Evolutionary conservation across 2,888 invertebrate species (phyloP).

Genomic region (Endomychus coccineus): DNA sequence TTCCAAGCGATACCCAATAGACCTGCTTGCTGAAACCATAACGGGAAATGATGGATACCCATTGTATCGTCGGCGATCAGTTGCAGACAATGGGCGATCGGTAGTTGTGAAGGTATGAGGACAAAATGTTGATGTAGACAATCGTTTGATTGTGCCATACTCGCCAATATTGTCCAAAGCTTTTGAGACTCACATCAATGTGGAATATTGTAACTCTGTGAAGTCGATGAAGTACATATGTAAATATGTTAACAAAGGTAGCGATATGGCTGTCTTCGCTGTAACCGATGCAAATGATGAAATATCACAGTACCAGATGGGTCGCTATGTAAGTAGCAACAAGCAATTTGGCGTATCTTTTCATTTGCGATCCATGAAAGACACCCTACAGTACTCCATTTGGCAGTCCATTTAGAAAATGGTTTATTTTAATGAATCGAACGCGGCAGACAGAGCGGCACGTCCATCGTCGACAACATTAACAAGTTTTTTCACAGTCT

Average conservation of each 20-base stretch:
- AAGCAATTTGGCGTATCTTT: constrained; percentile 24
- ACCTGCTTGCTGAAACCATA: constrained; percentile 17
- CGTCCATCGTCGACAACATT: constrained; percentile 20
- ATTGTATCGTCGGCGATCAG: constrained; percentile 2
- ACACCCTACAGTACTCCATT: constrained; percentile 26
- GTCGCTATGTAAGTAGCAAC: constrained; percentile 26
- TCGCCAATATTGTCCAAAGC: constrained; percentile 26
- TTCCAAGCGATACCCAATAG: too few species aligned
- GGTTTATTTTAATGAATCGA: constrained; percentile 22
- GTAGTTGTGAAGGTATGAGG: constrained; percentile 5
- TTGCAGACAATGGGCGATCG: constrained; percentile 17
- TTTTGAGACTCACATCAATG: constrained; percentile 32
- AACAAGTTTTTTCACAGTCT: constrained; percentile 18
- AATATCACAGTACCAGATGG: constrained; percentile 24
- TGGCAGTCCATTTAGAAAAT: constrained; percentile 22
- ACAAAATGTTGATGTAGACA: constrained; percentile 27
- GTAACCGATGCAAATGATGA: constrained; percentile 21
- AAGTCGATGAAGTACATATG: constrained; percentile 39
- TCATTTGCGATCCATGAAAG: constrained; percentile 24
- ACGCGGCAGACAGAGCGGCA: constrained; percentile 17
- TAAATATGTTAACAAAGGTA: constrained; percentile 30
- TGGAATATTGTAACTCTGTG: constrained; percentile 36
- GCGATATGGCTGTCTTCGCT: constrained; percentile 23
- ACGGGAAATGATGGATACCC: constrained; percentile 15
- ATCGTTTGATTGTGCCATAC: constrained; percentile 37